phyloP scores from a whole-genome alignment of 2,888 invertebrate genomes.

The Poecilus cupreus region DNA sequence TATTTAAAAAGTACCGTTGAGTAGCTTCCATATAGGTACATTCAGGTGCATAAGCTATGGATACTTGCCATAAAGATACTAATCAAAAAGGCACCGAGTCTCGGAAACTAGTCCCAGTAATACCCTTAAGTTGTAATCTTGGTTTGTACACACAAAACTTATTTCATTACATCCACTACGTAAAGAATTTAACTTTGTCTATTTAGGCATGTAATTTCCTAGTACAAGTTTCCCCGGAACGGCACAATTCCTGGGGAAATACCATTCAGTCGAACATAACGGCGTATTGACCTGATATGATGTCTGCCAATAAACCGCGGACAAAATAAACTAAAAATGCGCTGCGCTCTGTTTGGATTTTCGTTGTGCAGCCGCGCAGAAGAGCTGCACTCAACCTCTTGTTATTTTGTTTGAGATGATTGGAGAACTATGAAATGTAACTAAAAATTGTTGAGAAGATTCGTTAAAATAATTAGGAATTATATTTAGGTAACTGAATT shows the following conservation, averaged over 20 bases:
- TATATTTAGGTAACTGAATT: no score
- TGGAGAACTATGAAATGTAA: no score
- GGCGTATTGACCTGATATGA: slow-evolving; percentile 41
- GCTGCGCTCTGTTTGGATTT: background rate
- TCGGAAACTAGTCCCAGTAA: slow-evolving; percentile 11
- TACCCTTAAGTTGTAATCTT: slow-evolving; percentile 33
- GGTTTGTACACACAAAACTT: slow-evolving; percentile 43
- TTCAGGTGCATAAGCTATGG: background rate
- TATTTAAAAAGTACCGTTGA: no score
- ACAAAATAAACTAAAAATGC: background rate
- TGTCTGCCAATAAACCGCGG: slow-evolving; percentile 34
- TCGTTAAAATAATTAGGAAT: no score
- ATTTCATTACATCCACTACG: slow-evolving; percentile 45
- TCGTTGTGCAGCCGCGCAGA: background rate
- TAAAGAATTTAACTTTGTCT: slow-evolving; percentile 54
- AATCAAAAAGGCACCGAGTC: slow-evolving; percentile 6
- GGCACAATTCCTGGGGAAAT: slow-evolving; percentile 7
- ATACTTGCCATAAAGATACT: slow-evolving; percentile 22
- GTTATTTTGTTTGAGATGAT: background rate
- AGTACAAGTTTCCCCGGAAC: slow-evolving; percentile 3
- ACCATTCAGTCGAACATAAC: background rate
- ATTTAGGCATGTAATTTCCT: slow-evolving; percentile 41
- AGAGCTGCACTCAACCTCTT: background rate
- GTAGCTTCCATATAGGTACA: background rate
- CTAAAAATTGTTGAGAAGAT: no score